phyloP scores from a whole-genome alignment of 2,113 vertebrate species.

The Plestiodon gilberti region DNA sequence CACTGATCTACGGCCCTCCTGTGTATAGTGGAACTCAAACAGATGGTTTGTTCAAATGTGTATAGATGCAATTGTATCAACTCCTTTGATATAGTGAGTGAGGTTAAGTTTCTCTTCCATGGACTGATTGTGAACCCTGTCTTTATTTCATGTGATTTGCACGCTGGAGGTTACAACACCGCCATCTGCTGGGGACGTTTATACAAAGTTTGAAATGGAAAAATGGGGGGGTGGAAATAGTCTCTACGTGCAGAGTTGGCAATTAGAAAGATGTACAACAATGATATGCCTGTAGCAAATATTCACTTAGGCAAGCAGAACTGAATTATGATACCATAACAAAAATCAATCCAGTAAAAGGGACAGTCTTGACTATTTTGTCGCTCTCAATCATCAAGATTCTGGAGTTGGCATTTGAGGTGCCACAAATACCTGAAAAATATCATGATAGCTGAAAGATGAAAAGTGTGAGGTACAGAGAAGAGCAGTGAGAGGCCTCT shows the following conservation, averaged over 20 bases:
- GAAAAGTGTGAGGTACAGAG: background rate
- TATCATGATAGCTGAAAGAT: background rate
- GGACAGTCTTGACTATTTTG: background rate
- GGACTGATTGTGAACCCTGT: background rate
- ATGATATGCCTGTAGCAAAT: background rate
- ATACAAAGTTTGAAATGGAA: background rate
- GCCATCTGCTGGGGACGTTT: conserved; percentile 46
- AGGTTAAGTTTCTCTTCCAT: background rate
- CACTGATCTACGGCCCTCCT: no score
- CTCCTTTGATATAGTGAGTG: background rate
- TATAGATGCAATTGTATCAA: background rate
- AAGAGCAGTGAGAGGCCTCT: background rate
- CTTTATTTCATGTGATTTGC: background rate
- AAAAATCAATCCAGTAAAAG: background rate
- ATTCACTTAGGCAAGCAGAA: background rate
- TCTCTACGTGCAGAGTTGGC: background rate
- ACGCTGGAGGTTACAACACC: conserved; percentile 32
- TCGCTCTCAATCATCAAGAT: background rate
- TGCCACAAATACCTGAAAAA: background rate
- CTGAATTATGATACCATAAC: background rate
- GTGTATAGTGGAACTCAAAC: background rate
- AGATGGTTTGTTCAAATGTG: background rate
- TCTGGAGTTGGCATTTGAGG: background rate
- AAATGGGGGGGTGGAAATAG: accelerated
- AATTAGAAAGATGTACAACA: background rate